Evolutionary conservation across 2,888 invertebrate genomes (phyloP), one percentile per base, ranked within the genome.

Genomic region (Apodemia hepburni): DNA sequence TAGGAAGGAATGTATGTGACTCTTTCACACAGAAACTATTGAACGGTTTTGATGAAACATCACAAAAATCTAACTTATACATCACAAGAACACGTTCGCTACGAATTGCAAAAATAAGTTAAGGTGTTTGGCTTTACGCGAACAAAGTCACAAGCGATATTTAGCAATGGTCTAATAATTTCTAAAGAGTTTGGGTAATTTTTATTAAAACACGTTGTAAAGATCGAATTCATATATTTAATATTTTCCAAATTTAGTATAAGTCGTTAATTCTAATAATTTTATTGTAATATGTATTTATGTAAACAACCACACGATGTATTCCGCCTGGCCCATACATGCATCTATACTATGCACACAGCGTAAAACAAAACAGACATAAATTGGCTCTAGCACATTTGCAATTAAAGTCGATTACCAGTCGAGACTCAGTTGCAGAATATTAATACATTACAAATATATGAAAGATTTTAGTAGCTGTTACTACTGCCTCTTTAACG

Each of bases 291-390:
- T 54, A 27, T 42, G 57, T 15, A 29, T 57, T 57, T 57, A 12
- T 15, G 18, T 29, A n/a, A 12, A n/a, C 38, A 18, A 58, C 29
- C 17, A 47, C 38, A 62, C 61, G 54, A 62, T 58, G 61, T 58
- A 58, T 62, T 69, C 67, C 69, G 65, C 65, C 70, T 65, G 68
- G 64, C 69, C 66, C 71, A 65, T 64, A 67, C 73, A 73, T 76
- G 75, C 77, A 79, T 58, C 85, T 85, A 85, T 75, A 79, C 86
- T 85, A 86, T 81, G 82, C 86, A 86, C 84, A 87, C 82, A 84
- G 83, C 86, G 74, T 78, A 73, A 76, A 82, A 85, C 79, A 82
- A 77, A 82, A 83, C 58, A 33, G 47, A 54, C 54, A 54, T 54
- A 54, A 54, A 22, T 5, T 22, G 27, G 27, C 54, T 54, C 54